Evolutionary conservation across 2,888 invertebrate genomes (phyloP), one percentile per base, ranked within the genome.

Genomic region (Aproaerema taeniolella): DNA sequence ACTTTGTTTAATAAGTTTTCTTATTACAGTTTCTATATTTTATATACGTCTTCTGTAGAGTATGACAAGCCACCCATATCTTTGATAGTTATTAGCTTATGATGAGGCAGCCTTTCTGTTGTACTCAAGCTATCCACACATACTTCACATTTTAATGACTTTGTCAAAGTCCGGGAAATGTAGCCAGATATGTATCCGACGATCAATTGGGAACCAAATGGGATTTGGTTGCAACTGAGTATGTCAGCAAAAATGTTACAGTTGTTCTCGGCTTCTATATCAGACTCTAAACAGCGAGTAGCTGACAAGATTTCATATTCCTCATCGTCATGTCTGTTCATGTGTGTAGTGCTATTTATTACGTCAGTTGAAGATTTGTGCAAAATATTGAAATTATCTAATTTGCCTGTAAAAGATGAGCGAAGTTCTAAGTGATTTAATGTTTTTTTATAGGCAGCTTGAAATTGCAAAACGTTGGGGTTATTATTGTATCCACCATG

Each of bases 401-500:
- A 12, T 26, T 49, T 45, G 1, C 42, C 45, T 1, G 24, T 42
- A 15, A 45, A 44, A 14, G 48, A 43, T 24, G 50, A 46, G 1
- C 40, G 20, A 1, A 50, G 17, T 35, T 47, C 45, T 2, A 49
- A 15, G 13, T 50, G 45, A 14, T 15, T 43, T 11, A 48, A 29
- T 4, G 17, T 38, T 48, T 49, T 38, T 46, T 49, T 40, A 17
- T 42, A 38, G n/a, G 49, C 43, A 29, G 38, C 38, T 37, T 33
- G 20, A n/a, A 49, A 40, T 31, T 43, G 40, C 17, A 45, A 7
- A 15, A 34, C 29, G 20, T 44, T 46, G 1, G 46, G 46, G 20
- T 49, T 46, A 14, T 46, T 45, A n/a, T 2, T 14, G 49, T 4
- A 48, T 37, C 31, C 52, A 6, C 48, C 50, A 15, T 50, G 42